phyloP scores from a whole-genome alignment of 2,888 invertebrate genomes.

The Rhaphigaster nebulosa region DNA sequence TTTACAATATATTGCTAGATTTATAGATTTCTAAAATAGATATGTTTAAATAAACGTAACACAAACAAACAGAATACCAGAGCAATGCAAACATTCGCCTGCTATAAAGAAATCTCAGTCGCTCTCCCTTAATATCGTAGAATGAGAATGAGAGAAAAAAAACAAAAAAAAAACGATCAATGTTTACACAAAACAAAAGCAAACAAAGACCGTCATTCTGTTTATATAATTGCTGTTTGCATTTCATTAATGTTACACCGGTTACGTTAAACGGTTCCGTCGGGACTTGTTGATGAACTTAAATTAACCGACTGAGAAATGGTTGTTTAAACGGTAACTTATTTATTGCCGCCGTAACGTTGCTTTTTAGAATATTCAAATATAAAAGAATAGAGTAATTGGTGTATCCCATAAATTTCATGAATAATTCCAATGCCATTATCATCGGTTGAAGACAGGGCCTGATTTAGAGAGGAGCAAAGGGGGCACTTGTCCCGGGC shows the following conservation, averaged over 20 bases:
- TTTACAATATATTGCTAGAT: neutral
- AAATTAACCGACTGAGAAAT: neutral
- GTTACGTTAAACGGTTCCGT: neutral
- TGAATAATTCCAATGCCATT: neutral
- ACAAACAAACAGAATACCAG: neutral
- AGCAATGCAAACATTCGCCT: neutral
- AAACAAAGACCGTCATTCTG: neutral
- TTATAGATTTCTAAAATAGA: conserved; percentile 5
- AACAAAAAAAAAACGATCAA: neutral
- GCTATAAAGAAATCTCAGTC: neutral
- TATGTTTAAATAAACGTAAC: neutral
- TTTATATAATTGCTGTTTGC: neutral
- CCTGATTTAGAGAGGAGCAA: no score
- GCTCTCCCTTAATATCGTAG: neutral
- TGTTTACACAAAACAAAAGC: neutral
- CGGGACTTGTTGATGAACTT: neutral
- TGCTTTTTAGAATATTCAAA: neutral
- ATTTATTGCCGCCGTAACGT: neutral
- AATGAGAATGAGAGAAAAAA: neutral
- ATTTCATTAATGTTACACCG: neutral
- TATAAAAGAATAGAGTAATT: neutral
- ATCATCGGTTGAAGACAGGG: neutral
- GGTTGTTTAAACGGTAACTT: neutral
- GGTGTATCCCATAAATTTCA: neutral
- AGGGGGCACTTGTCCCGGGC: no score